phyloP scores from a whole-genome alignment of 2,113 vertebrate species.

The Martes martes region DNA sequence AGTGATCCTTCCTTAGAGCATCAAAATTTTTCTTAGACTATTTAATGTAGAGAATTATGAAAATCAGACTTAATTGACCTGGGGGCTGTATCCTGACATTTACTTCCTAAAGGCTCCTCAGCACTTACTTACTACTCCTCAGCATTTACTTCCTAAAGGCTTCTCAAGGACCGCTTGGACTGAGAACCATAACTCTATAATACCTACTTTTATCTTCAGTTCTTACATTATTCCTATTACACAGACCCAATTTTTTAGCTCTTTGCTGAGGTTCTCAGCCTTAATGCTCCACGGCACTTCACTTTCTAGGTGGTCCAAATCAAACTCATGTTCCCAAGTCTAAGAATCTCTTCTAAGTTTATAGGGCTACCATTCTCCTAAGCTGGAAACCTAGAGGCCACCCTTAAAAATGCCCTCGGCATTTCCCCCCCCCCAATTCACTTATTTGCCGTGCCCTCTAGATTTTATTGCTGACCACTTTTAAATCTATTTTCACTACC shows the following conservation, averaged over 20 bases:
- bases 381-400: neutral
- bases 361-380: neutral
- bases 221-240: neutral
- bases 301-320: neutral
- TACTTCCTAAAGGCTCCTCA: neutral
- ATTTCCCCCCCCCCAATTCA: neutral
- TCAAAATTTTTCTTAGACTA: neutral
- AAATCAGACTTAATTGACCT: conserved; percentile 44
- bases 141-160: neutral
- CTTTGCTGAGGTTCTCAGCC: neutral
- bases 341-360: neutral
- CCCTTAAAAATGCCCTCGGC: neutral
- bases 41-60: neutral
- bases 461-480: neutral
- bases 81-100: neutral
- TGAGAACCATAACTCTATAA: neutral
- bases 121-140: neutral
- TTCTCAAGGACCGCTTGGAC: neutral
- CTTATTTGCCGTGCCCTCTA: neutral
- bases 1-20: neutral
- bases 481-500: neutral
- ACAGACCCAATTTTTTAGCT: neutral
- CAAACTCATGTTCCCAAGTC: neutral
- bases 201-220: neutral
- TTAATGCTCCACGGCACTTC: neutral